These are phyloP conservation scores for Coelopa pilipes DNA, from an alignment of 2,888 invertebrate genomes.

Conservation along the genomic window DNA sequence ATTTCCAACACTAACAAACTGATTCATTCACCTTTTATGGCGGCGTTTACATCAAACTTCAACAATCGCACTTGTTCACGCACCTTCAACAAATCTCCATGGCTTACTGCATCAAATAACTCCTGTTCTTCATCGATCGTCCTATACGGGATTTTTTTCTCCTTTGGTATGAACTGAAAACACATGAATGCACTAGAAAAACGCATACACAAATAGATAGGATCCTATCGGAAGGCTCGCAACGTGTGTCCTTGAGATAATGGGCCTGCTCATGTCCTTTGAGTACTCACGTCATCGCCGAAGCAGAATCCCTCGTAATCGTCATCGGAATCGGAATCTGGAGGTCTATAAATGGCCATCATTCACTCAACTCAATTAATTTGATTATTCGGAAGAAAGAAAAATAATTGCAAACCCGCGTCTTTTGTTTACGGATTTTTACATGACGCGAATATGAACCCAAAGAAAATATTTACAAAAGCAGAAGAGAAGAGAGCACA, in stretches of 20 bases:
- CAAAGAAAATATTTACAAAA: neutral
- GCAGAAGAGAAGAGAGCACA: neutral
- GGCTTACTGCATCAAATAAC: slow-evolving; percentile 50
- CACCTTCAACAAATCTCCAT: slow-evolving; percentile 51
- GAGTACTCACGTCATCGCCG: slow-evolving; percentile 53
- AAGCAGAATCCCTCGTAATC: slow-evolving; percentile 63
- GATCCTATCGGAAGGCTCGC: neutral
- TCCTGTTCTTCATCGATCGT: slow-evolving; percentile 46
- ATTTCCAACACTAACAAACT: neutral
- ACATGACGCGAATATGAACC: neutral
- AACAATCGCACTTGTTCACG: slow-evolving; percentile 49
- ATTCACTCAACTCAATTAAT: slow-evolving; percentile 14
- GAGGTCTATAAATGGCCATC: slow-evolving; percentile 54
- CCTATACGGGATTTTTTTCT: slow-evolving; percentile 27
- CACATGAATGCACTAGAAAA: neutral
- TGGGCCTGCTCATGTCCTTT: neutral
- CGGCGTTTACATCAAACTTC: slow-evolving; percentile 48
- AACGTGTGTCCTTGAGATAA: slow-evolving; percentile 17
- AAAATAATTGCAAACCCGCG: neutral
- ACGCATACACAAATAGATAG: slow-evolving; percentile 1
- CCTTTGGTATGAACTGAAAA: slow-evolving; percentile 35
- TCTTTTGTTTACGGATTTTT: slow-evolving; percentile 17
- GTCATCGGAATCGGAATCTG: slow-evolving; percentile 60
- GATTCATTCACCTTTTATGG: slow-evolving; percentile 44
- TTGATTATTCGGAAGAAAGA: neutral